These are phyloP conservation scores for Galeruca laticollis DNA, from an alignment of 2,888 invertebrate genomes.

Conservation along the genomic window DNA sequence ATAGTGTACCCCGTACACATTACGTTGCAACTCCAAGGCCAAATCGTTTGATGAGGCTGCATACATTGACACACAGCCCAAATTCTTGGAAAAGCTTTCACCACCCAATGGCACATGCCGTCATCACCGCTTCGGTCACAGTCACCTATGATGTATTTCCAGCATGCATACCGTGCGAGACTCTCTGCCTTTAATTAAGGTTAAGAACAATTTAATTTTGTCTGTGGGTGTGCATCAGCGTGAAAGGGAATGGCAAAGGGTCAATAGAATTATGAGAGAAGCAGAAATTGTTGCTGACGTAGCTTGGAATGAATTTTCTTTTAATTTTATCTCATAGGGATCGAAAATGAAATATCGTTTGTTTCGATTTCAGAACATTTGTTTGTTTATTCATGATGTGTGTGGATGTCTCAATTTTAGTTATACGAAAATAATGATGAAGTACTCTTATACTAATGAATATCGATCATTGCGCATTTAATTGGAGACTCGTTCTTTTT, in stretches of 20 bases:
- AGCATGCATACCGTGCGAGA: slow-evolving; percentile 19
- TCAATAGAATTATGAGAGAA: background rate
- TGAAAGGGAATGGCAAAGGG: background rate
- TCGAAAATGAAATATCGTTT: too few species aligned
- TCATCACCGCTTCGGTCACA: slow-evolving; percentile 19
- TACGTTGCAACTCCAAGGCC: slow-evolving; percentile 1
- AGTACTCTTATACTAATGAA: too few species aligned
- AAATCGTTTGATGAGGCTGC: slow-evolving; percentile 27
- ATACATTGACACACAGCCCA: slow-evolving; percentile 24
- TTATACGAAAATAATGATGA: too few species aligned
- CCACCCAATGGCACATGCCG: slow-evolving; percentile 19
- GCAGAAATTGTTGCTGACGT: background rate
- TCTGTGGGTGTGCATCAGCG: background rate
- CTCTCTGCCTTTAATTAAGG: slow-evolving; percentile 22
- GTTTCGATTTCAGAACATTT: background rate
- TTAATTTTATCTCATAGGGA: too few species aligned
- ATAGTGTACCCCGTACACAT: slow-evolving; percentile 3
- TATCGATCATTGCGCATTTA: too few species aligned
- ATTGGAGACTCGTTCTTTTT: too few species aligned
- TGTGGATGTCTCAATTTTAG: too few species aligned
- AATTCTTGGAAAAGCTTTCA: slow-evolving; percentile 24
- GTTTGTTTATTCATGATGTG: too few species aligned
- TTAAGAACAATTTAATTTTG: slow-evolving; percentile 21
- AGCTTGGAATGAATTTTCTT: background rate
- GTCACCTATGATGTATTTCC: slow-evolving; percentile 22